Percentiles rank a stretch among this genome's conserved stretches.
These are phyloP conservation scores for Promerops cafer DNA, from an alignment of 2,113 vertebrate genomes.

Conservation along the genomic window DNA sequence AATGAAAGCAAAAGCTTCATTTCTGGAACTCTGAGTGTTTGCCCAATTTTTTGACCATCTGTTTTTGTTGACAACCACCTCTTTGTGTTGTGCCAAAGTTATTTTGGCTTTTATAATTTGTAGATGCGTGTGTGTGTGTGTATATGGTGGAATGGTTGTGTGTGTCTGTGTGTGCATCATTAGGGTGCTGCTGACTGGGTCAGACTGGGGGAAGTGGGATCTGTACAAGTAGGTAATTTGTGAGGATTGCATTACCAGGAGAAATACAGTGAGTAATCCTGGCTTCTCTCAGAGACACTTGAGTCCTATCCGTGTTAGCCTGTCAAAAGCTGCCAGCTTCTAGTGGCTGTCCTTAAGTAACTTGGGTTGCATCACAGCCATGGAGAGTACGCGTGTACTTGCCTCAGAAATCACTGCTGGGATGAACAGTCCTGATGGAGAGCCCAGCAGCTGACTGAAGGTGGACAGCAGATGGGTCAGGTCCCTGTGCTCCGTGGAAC, in stretches of 20 bases:
- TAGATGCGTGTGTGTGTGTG: conserved; percentile 38
- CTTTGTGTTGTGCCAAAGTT: conserved; percentile 78
- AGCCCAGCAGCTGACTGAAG: background rate
- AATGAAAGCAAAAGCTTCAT: conserved; percentile 72
- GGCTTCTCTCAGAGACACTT: background rate
- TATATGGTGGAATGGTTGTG: background rate
- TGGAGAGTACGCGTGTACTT: background rate
- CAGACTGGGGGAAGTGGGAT: background rate
- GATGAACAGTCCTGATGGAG: background rate
- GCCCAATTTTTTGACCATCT: conserved; percentile 85
- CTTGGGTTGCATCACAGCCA: background rate
- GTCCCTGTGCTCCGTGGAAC: background rate
- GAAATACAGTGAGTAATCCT: background rate
- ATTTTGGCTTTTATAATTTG: conserved; percentile 78
- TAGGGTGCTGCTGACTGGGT: background rate
- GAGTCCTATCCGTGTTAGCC: background rate
- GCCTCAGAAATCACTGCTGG: background rate
- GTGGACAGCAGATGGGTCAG: background rate
- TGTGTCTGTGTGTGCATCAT: background rate
- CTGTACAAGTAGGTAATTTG: background rate
- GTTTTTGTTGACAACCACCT: conserved; percentile 80
- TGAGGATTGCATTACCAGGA: background rate
- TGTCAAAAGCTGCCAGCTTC: background rate
- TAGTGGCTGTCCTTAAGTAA: background rate
- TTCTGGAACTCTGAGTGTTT: conserved; percentile 79